Conservation (phyloP, 2,888 invertebrate species). For the Eilema depressum region DNA sequence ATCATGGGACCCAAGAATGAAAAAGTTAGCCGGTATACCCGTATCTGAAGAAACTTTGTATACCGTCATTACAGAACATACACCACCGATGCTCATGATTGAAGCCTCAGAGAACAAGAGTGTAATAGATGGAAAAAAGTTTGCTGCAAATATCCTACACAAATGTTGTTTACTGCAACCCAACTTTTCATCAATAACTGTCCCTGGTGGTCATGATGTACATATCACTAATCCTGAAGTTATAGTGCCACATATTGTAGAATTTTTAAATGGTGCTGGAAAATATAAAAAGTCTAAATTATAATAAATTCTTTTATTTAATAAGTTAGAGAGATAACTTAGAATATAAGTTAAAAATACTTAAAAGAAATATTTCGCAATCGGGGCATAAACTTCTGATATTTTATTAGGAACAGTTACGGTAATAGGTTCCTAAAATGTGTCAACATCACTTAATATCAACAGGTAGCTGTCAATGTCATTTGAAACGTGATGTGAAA, state of each 20-base stretch:
- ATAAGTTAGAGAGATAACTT: too few relatives aligned
- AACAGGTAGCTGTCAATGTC: slow-evolving; percentile 12
- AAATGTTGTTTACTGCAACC: slow-evolving; percentile 55
- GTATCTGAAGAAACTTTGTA: slow-evolving; percentile 61
- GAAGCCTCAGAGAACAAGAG: slow-evolving; percentile 54
- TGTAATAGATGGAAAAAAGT: slow-evolving; percentile 37
- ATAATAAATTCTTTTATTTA: slow-evolving; percentile 28
- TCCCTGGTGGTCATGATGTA: slow-evolving; percentile 86
- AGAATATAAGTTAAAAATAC: too few relatives aligned
- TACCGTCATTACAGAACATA: slow-evolving; percentile 52
- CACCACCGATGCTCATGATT: slow-evolving; percentile 62
- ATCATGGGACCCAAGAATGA: slow-evolving; percentile 69
- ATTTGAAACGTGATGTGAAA: neutral
- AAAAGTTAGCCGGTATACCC: slow-evolving; percentile 50
- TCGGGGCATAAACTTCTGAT: too few relatives aligned
- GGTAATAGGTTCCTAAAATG: neutral
- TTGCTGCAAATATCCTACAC: slow-evolving; percentile 51
- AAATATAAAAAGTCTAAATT: slow-evolving; percentile 47
- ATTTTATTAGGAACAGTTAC: neutral
- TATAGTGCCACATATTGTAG: slow-evolving; percentile 69
- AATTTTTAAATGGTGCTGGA: slow-evolving; percentile 62
- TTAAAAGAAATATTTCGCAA: too few relatives aligned
- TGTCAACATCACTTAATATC: slow-evolving; percentile 9
- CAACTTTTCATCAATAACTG: slow-evolving; percentile 52
- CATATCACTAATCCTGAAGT: slow-evolving; percentile 85